A percentile compares a stretch with the other conserved stretches of the same genome.
These are phyloP conservation scores for Stomatorhinus walkeri DNA, from an alignment of 2,797 vertebrate genomes.

Conservation along the genomic window DNA sequence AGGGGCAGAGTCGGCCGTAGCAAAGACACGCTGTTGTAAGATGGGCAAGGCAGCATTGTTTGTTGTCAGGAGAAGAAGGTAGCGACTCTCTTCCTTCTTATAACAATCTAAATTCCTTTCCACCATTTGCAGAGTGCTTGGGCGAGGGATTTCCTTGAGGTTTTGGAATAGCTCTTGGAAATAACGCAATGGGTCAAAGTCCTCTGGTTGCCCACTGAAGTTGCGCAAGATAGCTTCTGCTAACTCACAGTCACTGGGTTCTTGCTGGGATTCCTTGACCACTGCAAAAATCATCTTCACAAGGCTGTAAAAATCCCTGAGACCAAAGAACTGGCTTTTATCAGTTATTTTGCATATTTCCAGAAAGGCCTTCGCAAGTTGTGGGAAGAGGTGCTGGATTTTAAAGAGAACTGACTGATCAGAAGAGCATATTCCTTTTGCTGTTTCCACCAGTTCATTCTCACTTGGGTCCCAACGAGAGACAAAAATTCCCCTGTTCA, in stretches of 20 bases:
- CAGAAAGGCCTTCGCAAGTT: constrained; percentile 59
- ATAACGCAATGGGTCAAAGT: constrained; percentile 50
- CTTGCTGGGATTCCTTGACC: constrained; percentile 41
- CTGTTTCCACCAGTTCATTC: constrained; percentile 63
- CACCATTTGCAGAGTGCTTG: constrained; percentile 62
- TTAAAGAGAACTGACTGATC: constrained; percentile 41
- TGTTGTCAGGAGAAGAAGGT: constrained; percentile 67
- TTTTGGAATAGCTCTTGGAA: constrained; percentile 49
- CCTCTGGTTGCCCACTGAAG: constrained; percentile 62
- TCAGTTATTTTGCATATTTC: constrained; percentile 45
- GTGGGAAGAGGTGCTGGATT: constrained; percentile 59
- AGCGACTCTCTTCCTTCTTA: constrained; percentile 52
- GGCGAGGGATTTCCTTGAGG: constrained; percentile 42
- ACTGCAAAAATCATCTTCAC: constrained; percentile 63
- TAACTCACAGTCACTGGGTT: constrained; percentile 49
- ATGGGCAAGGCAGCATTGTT: constrained; percentile 69
- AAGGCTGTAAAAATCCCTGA: constrained; percentile 70
- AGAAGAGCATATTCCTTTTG: constrained; percentile 65
- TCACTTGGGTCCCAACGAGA: constrained; percentile 63
- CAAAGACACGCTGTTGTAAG: constrained; percentile 56
- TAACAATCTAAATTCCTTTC: constrained; percentile 50
- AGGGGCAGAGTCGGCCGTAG: constrained; percentile 42
- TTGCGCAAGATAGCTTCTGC: constrained; percentile 62
- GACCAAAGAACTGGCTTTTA: constrained; percentile 66
- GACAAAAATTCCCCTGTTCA: constrained; percentile 72